Evolutionary conservation across 2,797 vertebrate genomes (phyloP).

Genomic region (Monodelphis domestica): DNA sequence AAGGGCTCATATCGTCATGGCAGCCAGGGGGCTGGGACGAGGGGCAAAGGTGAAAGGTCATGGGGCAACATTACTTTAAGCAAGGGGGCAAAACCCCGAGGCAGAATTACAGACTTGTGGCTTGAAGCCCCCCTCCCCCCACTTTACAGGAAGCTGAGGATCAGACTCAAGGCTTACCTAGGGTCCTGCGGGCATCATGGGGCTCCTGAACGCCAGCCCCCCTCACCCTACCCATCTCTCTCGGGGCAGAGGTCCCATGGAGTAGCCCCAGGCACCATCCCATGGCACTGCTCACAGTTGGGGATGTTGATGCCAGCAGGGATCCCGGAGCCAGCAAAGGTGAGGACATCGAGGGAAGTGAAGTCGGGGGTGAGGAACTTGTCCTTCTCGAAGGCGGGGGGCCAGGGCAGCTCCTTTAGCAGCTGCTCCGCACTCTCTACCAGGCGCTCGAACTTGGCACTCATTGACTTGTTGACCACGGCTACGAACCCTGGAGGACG

Average conservation of each 20-base stretch:
- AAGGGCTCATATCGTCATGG: no score
- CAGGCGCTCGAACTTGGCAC: constrained; percentile 91
- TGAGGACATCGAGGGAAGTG: constrained; percentile 94
- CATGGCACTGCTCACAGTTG: constrained; percentile 89
- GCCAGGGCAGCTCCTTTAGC: constrained; percentile 93
- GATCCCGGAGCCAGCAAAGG: constrained; percentile 94
- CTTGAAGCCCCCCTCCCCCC: neutral
- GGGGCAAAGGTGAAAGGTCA: constrained; percentile 3
- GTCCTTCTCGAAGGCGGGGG: constrained; percentile 92
- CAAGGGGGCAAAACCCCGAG: neutral
- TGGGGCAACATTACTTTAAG: neutral
- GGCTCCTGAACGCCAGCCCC: neutral
- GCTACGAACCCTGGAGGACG: constrained; percentile 91
- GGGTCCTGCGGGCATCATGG: no score
- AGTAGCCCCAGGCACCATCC: no score
- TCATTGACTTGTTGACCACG: constrained; percentile 95
- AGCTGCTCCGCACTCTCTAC: constrained; percentile 91
- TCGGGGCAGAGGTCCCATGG: no score
- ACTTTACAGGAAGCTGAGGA: neutral
- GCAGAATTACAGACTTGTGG: neutral
- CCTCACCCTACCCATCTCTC: no score
- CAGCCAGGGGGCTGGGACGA: neutral
- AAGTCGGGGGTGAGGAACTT: constrained; percentile 94
- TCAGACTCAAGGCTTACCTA: no score
- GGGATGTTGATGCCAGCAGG: constrained; percentile 97